Base-by-base conservation (phyloP, 1,140 invertebrate species). In the Aphelinus certus region DNA sequence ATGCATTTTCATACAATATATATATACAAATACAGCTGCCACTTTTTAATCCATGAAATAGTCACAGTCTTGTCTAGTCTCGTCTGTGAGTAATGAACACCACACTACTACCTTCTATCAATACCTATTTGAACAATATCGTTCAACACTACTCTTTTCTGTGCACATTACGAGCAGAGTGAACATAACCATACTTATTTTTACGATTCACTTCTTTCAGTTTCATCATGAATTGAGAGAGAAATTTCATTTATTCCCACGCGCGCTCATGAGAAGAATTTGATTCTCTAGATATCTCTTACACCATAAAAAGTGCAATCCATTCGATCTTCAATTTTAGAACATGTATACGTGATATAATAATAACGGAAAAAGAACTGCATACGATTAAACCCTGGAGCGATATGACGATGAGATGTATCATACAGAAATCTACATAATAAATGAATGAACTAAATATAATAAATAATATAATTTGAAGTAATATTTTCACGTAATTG, bases 231-330 rank as follows among this genome's bases (percentile, higher is more conserved):
- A 48, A 63, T 9, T 46, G 49, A 56, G 3, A 9, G 42, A 43
- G 6, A 56, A 26, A 55, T 10, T 62, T 62, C 10, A 5, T 62
- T 26, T 62, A 10, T 6, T 10, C 10, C 9, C 45, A 5, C 26
- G 10, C 48, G 26, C 26, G 26, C 26, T 26, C 26, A 26, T 26
- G 26, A 26, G 26, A 26, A 26, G 26, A 26, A 26, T 26, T 26
- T 26, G 26, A 26, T 26, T 26, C 26, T 26, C 26, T 26, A 26
- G 26, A 26, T 26, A 26, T 26, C 26, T 26, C 26, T 26, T 26
- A 26, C 26, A 26, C 26, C 60, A 68, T 72, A 73, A 78, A 81
- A 82, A 82, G 78, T 82, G 81, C 77, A 79, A 79, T 79, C 78
- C 79, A 82, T 79, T 80, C 72, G 69, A 77, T 53, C 58, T 53